Percentiles rank a stretch among this genome's conserved stretches.
phyloP scores from a whole-genome alignment of 2,888 invertebrate species.

The Cotesia congregata region DNA sequence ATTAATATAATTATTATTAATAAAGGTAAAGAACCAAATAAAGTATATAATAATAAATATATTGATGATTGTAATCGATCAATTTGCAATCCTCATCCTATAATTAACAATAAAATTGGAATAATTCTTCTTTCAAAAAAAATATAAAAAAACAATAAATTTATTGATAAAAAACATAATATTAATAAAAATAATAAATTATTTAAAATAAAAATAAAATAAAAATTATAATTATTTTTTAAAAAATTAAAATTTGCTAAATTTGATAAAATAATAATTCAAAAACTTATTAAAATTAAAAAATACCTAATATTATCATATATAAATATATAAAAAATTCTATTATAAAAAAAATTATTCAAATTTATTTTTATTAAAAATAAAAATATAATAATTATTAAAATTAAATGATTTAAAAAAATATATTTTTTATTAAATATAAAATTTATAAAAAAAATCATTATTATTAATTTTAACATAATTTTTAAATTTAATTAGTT shows the following conservation, averaged over 20 bases:
- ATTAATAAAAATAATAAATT: conserved; percentile 73
- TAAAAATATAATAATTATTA: conserved; percentile 46
- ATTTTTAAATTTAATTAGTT: conserved; percentile 68
- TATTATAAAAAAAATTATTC: conserved; percentile 53
- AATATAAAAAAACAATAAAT: conserved; percentile 79
- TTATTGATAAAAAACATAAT: conserved; percentile 74
- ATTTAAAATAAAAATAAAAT: conserved; percentile 74
- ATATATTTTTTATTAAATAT: conserved; percentile 72
- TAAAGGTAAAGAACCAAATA: conserved; percentile 78
- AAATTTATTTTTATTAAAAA: conserved; percentile 73
- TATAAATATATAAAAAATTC: conserved; percentile 35
- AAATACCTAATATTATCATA: conserved; percentile 45
- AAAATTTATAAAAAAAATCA: conserved; percentile 72
- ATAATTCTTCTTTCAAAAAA: conserved; percentile 80
- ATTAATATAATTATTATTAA: conserved; percentile 58
- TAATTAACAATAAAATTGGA: conserved; percentile 78
- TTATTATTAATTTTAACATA: conserved; percentile 70
- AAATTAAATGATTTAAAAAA: conserved; percentile 61
- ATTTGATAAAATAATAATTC: conserved; percentile 76
- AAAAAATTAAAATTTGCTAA: conserved; percentile 72
- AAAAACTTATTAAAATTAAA: conserved; percentile 71
- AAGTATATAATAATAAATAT: conserved; percentile 81
- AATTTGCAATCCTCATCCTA: conserved; percentile 79
- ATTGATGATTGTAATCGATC: conserved; percentile 78
- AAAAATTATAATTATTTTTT: conserved; percentile 69